These are phyloP conservation scores for Eidolon dupreanum DNA, from an alignment of 2,797 vertebrate species.

Conservation along the genomic window DNA sequence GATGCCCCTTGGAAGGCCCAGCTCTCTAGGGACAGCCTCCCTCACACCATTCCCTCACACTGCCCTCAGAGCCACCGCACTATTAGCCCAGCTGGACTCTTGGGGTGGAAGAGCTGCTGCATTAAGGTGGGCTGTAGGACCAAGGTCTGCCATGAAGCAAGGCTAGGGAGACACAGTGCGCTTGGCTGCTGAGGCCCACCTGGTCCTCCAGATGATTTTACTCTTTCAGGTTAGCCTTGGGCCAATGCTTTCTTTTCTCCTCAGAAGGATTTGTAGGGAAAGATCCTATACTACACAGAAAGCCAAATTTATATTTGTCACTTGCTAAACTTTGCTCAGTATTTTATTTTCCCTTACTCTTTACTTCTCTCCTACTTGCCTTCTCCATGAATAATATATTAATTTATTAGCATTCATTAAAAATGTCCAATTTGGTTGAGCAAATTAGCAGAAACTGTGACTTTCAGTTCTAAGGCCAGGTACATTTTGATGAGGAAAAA, in stretches of 20 bases:
- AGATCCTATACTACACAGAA: background rate
- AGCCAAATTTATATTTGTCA: background rate
- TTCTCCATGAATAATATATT: slow-evolving; percentile 25
- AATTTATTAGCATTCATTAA: slow-evolving; percentile 62
- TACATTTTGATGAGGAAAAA: background rate
- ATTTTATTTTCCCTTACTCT: background rate
- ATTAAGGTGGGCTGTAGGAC: background rate
- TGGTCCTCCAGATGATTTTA: background rate
- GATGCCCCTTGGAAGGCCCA: background rate
- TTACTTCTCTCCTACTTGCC: background rate
- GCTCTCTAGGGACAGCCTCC: background rate
- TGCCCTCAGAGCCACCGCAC: fast-evolving
- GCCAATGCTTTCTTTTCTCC: background rate
- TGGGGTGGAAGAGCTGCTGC: background rate
- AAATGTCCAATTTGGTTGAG: slow-evolving; percentile 27
- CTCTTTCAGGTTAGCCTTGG: background rate
- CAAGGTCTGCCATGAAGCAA: background rate
- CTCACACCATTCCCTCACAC: fast-evolving
- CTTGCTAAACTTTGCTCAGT: background rate
- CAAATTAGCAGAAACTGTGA: slow-evolving; percentile 61
- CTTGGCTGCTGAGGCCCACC: background rate
- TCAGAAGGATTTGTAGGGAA: background rate
- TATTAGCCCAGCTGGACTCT: too few species aligned
- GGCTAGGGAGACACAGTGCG: fast-evolving
- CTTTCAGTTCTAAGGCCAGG: slow-evolving; percentile 54